Conservation (phyloP, 2,888 invertebrate genomes). For the Lypha dubia region DNA sequence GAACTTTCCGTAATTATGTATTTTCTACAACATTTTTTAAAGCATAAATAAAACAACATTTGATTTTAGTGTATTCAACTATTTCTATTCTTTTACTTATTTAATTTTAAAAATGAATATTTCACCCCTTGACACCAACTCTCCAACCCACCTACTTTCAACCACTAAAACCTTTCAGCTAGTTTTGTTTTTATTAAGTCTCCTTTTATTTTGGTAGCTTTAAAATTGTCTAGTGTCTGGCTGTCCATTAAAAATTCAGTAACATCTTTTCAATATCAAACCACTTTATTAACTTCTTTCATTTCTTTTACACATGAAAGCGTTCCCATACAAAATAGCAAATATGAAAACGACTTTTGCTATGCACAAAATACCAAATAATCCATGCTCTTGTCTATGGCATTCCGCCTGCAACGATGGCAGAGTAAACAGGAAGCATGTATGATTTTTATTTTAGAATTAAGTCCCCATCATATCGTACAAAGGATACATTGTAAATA, state of each 20-base stretch:
- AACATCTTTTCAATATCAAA: slow-evolving; percentile 51
- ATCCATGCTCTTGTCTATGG: background rate
- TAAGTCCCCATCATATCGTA: slow-evolving; percentile 57
- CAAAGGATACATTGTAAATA: slow-evolving; percentile 23
- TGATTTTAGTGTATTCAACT: no score
- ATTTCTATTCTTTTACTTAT: no score
- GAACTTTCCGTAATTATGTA: no score
- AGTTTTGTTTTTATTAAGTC: no score
- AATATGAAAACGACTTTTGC: slow-evolving; percentile 28
- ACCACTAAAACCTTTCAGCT: no score
- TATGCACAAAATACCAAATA: no score
- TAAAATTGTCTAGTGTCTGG: slow-evolving; percentile 23
- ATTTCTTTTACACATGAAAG: slow-evolving; percentile 41
- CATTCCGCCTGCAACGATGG: background rate
- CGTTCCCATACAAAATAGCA: slow-evolving; percentile 28
- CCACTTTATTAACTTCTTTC: slow-evolving; percentile 62
- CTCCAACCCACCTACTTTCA: no score
- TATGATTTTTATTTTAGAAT: slow-evolving; percentile 29
- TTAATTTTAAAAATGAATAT: no score
- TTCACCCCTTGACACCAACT: no score
- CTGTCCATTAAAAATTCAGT: slow-evolving; percentile 15
- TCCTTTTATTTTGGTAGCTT: background rate
- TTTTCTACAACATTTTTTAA: no score
- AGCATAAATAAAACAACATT: no score
- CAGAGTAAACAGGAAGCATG: background rate